These are phyloP conservation scores for Sander vitreus DNA, from an alignment of 2,113 vertebrate genomes.

Conservation along the genomic window DNA sequence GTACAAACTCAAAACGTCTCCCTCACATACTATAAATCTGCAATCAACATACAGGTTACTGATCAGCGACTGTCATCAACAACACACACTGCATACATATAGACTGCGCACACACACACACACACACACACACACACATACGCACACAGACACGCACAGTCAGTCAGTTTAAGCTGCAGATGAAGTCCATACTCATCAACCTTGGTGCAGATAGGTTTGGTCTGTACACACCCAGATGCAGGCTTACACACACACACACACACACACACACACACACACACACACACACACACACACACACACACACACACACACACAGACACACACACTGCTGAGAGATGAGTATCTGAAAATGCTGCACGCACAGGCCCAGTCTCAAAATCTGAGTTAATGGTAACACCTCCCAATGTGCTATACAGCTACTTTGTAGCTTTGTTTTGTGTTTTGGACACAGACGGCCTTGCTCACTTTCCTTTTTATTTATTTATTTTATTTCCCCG, in stretches of 20 bases:
- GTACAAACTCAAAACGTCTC: slow-evolving; percentile 10
- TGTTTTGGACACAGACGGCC: slow-evolving; percentile 48
- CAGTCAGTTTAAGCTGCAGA: background rate
- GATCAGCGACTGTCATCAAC: slow-evolving; percentile 68
- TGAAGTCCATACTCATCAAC: slow-evolving; percentile 18
- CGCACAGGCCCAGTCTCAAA: slow-evolving; percentile 10
- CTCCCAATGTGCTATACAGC: slow-evolving; percentile 38
- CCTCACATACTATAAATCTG: slow-evolving; percentile 47
- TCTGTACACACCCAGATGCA: background rate
- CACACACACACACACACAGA: background rate
- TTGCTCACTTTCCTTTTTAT: slow-evolving; percentile 41
- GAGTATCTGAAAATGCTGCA: slow-evolving; percentile 20
- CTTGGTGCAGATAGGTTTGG: slow-evolving; percentile 22
- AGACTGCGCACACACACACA: slow-evolving; percentile 12
- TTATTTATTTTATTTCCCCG: slow-evolving; percentile 55
- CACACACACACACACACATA: background rate
- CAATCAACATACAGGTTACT: slow-evolving; percentile 66
- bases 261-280: no score
- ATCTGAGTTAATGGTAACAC: slow-evolving; percentile 36
- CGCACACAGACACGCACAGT: slow-evolving; percentile 24
- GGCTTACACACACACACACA: background rate
- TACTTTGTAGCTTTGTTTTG: slow-evolving; percentile 51
- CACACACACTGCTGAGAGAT: background rate
- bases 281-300: slow-evolving; percentile 8
- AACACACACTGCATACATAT: slow-evolving; percentile 43